Evolutionary conservation across 1,140 invertebrate species (phyloP).

Genomic region (Octopus sinensis): DNA sequence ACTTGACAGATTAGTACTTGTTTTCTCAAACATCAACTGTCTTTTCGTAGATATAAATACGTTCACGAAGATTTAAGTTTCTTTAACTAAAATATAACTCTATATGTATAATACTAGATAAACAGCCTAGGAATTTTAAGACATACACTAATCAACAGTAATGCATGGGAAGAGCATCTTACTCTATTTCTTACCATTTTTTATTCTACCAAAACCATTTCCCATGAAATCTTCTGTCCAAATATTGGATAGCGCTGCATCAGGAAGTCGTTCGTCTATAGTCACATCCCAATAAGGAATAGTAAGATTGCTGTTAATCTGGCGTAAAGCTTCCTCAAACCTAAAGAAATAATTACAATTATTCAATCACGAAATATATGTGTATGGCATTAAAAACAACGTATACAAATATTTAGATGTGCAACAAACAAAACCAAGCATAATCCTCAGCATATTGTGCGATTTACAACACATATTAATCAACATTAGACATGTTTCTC

Average conservation of each 20-base stretch:
- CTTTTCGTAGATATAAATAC: no score
- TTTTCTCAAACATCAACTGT: no score
- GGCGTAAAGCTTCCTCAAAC: slow-evolving; percentile 40
- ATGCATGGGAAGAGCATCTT: no score
- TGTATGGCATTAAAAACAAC: slow-evolving; percentile 20
- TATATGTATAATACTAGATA: no score
- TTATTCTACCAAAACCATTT: slow-evolving; percentile 54
- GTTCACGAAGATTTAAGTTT: no score
- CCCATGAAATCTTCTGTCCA: slow-evolving; percentile 53
- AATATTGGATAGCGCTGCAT: slow-evolving; percentile 51
- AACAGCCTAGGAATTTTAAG: no score
- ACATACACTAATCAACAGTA: no score
- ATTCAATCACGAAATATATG: slow-evolving; percentile 9
- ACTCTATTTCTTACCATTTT: slow-evolving; percentile 44
- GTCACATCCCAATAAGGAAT: slow-evolving; percentile 57
- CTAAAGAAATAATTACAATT: slow-evolving; percentile 23
- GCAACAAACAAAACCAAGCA: not conserved
- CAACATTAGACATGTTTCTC: no score
- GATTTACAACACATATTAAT: no score
- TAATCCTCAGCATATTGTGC: not conserved
- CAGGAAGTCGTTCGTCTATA: slow-evolving; percentile 48
- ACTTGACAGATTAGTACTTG: no score
- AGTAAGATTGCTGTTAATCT: slow-evolving; percentile 36
- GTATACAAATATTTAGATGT: not conserved
- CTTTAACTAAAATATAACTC: no score